A percentile compares a stretch with the other conserved stretches of the same genome.
phyloP scores from a whole-genome alignment of 2,797 vertebrate genomes.

The Sebastes reedi region DNA sequence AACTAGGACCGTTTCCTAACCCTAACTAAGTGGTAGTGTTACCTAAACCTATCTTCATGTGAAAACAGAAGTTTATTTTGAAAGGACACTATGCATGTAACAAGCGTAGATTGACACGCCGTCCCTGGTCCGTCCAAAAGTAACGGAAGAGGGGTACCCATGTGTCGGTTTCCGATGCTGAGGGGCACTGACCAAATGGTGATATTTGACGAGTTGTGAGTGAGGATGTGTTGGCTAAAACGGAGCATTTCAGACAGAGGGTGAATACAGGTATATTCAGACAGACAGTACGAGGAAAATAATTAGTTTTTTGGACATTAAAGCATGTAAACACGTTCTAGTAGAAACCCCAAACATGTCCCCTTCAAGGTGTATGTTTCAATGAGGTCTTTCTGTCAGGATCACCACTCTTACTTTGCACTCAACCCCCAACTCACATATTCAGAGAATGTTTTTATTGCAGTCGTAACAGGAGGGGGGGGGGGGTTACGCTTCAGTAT shows the following conservation, averaged over 20 bases:
- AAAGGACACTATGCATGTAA: too few species aligned
- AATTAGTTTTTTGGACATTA: background rate
- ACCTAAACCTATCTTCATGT: too few species aligned
- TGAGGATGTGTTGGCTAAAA: too few species aligned
- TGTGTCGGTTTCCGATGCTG: too few species aligned
- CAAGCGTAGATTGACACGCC: too few species aligned
- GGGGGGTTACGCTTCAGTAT: background rate
- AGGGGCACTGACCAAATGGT: too few species aligned
- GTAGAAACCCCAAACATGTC: background rate
- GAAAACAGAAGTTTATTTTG: too few species aligned
- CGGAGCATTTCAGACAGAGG: background rate
- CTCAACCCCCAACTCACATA: slow-evolving; percentile 40
- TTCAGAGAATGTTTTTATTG: slow-evolving; percentile 61
- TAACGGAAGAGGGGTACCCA: too few species aligned
- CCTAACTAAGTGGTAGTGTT: too few species aligned
- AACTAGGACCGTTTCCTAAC: too few species aligned
- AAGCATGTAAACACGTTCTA: background rate
- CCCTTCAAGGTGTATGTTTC: background rate
- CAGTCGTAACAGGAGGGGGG: background rate
- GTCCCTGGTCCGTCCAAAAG: too few species aligned
- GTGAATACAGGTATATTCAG: background rate
- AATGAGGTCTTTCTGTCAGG: background rate
- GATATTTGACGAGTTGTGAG: too few species aligned
- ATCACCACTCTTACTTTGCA: slow-evolving; percentile 8
- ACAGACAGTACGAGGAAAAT: background rate